Evolutionary conservation across 2,113 vertebrate species (phyloP).

Genomic region (Pollachius pollachius): DNA sequence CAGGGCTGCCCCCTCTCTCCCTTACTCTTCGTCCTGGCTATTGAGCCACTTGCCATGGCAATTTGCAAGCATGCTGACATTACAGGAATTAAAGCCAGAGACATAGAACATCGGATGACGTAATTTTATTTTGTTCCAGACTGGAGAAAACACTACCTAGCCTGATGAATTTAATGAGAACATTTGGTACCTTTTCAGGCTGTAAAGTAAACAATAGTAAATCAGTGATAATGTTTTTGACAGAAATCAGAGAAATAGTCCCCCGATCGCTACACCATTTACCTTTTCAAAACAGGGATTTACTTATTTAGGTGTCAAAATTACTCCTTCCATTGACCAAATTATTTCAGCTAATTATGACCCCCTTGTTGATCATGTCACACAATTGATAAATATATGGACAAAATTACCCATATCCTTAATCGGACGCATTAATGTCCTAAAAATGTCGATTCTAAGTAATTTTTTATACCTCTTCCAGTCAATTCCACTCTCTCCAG

Average conservation of each 20-base stretch:
- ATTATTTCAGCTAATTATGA: slow-evolving; percentile 12
- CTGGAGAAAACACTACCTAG: background rate
- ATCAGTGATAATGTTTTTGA: background rate
- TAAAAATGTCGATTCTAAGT: too few species aligned
- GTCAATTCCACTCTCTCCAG: too few species aligned
- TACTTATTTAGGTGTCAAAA: background rate
- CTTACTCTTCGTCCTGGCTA: background rate
- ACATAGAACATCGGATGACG: background rate
- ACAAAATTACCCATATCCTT: background rate
- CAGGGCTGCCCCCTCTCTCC: slow-evolving; percentile 3
- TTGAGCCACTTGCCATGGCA: too few species aligned
- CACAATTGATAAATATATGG: background rate
- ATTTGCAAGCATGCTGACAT: too few species aligned
- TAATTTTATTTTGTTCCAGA: background rate
- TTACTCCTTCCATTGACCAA: background rate
- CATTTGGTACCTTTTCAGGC: background rate
- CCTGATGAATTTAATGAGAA: background rate
- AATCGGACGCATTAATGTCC: background rate
- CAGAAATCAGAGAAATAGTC: background rate
- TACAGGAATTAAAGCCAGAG: too few species aligned
- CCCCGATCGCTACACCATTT: background rate
- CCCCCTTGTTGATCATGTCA: background rate
- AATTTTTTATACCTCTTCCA: too few species aligned
- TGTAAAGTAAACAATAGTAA: slow-evolving; percentile 6
- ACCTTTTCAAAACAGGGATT: background rate